A percentile compares a stretch with the other conserved stretches of the same genome.
Evolutionary conservation across 2,888 invertebrate species (phyloP).

Genomic region (Clitarchus hookeri): DNA sequence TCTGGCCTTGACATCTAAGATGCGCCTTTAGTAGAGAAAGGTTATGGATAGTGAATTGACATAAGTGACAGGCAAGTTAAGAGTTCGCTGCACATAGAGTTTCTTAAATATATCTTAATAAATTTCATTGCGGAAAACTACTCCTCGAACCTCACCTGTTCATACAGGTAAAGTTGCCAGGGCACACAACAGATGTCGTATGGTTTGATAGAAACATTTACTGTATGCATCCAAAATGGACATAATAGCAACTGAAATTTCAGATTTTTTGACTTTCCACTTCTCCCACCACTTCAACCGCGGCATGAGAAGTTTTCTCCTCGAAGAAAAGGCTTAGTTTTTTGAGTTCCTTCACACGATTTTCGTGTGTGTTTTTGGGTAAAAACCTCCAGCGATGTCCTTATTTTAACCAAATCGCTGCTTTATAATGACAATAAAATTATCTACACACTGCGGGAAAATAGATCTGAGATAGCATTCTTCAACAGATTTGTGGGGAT

Average conservation of each 20-base stretch:
- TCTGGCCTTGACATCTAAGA: neutral
- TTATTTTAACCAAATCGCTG: neutral
- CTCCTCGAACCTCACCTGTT: constrained; percentile 21
- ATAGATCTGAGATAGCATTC: neutral
- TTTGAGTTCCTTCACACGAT: neutral
- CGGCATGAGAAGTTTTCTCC: neutral
- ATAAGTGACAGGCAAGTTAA: neutral
- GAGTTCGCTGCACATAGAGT: neutral
- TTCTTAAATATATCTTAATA: constrained; percentile 9
- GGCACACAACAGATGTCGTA: constrained; percentile 5
- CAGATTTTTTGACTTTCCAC: constrained; percentile 9
- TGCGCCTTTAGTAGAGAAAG: neutral
- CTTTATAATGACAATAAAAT: neutral
- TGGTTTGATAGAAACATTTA: neutral
- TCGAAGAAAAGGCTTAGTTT: neutral
- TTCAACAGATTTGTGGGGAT: neutral
- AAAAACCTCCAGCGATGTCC: neutral
- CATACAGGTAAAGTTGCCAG: constrained; percentile 21
- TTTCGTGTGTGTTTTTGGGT: too few relatives aligned
- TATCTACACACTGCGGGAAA: neutral
- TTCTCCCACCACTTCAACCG: neutral
- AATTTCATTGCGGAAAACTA: constrained; percentile 1
- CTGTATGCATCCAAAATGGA: neutral
- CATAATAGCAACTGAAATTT: neutral
- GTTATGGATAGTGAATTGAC: neutral